A percentile compares a stretch with the other conserved stretches of the same genome.
Evolutionary conservation across 2,888 invertebrate species (phyloP).

Genomic region (Hyalella azteca): DNA sequence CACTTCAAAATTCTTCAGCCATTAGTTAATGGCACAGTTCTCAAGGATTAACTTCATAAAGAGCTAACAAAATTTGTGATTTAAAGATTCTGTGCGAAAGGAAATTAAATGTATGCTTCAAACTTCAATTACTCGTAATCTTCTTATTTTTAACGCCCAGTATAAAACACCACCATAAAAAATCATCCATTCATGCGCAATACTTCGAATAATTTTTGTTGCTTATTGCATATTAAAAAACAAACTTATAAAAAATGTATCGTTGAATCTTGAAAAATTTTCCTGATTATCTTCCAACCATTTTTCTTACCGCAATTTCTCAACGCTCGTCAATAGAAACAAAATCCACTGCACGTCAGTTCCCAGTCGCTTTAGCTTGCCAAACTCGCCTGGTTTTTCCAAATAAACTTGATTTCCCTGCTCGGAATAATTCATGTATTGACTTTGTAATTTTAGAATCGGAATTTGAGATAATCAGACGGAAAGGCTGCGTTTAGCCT

Average conservation of each 20-base stretch:
- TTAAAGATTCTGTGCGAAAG: too few species aligned
- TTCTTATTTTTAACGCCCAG: too few species aligned
- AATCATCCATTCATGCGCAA: too few species aligned
- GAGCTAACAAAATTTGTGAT: too few species aligned
- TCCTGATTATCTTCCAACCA: not conserved
- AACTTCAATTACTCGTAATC: too few species aligned
- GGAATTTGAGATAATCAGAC: not conserved
- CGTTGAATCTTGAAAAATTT: not conserved
- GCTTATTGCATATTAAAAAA: not conserved
- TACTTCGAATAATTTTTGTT: not conserved
- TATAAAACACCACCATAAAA: too few species aligned
- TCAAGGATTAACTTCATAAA: too few species aligned
- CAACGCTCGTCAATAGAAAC: not conserved
- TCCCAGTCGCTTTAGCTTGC: too few species aligned
- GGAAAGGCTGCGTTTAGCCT: not conserved
- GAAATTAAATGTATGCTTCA: too few species aligned
- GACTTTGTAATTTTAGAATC: not conserved
- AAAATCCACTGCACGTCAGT: not conserved
- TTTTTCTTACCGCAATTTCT: not conserved
- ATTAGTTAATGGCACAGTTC: too few species aligned
- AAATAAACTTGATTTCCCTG: not conserved
- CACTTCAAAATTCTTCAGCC: too few species aligned
- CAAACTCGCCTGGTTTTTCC: not conserved
- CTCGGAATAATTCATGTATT: slow-evolving; percentile 17
- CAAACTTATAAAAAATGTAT: not conserved